phyloP scores from a whole-genome alignment of 2,113 vertebrate species.

The Muntiacus muntjak region DNA sequence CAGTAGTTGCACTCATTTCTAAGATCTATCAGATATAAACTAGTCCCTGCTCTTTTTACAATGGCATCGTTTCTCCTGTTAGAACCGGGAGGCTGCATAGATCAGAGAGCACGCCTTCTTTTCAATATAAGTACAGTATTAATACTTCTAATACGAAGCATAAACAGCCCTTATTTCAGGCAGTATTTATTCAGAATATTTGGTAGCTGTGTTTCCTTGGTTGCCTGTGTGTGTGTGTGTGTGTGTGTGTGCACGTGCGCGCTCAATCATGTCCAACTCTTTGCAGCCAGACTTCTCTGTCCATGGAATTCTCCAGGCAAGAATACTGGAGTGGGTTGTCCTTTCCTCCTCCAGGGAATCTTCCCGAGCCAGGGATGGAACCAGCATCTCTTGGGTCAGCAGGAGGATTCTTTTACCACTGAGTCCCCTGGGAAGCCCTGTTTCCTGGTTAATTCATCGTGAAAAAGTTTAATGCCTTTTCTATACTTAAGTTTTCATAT shows the following conservation, averaged over 20 bases:
- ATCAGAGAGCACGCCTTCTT: neutral
- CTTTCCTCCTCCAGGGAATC: neutral
- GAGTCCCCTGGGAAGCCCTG: neutral
- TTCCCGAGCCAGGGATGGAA: neutral
- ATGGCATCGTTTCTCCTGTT: neutral
- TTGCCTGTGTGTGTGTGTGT: fast-evolving
- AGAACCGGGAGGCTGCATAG: neutral
- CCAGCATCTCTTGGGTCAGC: neutral
- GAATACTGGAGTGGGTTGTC: neutral
- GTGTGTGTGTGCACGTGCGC: fast-evolving
- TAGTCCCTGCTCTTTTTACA: neutral
- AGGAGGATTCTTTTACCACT: neutral
- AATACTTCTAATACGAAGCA: neutral
- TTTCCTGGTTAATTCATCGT: neutral
- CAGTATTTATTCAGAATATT: neutral
- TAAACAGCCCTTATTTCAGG: neutral
- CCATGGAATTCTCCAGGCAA: neutral
- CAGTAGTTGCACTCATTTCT: neutral
- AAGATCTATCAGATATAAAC: neutral
- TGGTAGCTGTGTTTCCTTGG: neutral
- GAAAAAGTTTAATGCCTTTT: neutral
- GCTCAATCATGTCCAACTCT: neutral
- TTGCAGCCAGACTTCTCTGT: neutral
- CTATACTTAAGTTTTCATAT: neutral
- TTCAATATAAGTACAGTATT: neutral